These are phyloP conservation scores for Liposcelis brunnea DNA, from an alignment of 2,888 invertebrate species.

Conservation along the genomic window DNA sequence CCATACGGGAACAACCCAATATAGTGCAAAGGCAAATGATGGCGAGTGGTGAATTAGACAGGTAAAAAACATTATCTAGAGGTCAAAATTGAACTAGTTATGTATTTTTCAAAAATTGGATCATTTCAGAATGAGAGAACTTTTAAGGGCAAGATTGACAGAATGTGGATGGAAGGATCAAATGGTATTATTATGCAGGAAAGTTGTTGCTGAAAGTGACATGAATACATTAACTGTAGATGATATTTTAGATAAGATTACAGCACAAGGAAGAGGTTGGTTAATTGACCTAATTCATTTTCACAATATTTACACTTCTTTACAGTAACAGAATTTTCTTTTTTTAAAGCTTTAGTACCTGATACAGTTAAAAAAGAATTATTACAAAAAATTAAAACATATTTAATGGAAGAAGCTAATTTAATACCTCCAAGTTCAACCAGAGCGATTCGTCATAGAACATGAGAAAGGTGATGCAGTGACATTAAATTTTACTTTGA, in stretches of 20 bases:
- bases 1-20: neutral
- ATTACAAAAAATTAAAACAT: constrained; percentile 10
- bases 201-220: neutral
- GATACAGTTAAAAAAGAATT: constrained; percentile 10
- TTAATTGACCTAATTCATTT: neutral
- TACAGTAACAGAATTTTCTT: neutral
- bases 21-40: constrained; percentile 1
- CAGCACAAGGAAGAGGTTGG: constrained; percentile 9
- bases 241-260: constrained; percentile 9
- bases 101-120: too few species aligned
- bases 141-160: constrained; percentile 5
- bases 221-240: constrained; percentile 7
- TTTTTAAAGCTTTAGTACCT: constrained; percentile 7
- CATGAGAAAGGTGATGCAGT: too few species aligned
- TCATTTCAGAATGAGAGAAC: constrained; percentile 8
- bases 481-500: too few species aligned
- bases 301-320: neutral
- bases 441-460: neutral
- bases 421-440: neutral
- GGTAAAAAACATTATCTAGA: neutral
- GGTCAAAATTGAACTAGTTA: too few species aligned
- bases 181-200: constrained; percentile 4
- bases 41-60: neutral
- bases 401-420: constrained; percentile 6
- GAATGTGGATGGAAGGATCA: constrained; percentile 10